A percentile compares a stretch with the other conserved stretches of the same genome.
phyloP scores from a whole-genome alignment of 2,888 invertebrate genomes.

The Ryuthela nishihirai region DNA sequence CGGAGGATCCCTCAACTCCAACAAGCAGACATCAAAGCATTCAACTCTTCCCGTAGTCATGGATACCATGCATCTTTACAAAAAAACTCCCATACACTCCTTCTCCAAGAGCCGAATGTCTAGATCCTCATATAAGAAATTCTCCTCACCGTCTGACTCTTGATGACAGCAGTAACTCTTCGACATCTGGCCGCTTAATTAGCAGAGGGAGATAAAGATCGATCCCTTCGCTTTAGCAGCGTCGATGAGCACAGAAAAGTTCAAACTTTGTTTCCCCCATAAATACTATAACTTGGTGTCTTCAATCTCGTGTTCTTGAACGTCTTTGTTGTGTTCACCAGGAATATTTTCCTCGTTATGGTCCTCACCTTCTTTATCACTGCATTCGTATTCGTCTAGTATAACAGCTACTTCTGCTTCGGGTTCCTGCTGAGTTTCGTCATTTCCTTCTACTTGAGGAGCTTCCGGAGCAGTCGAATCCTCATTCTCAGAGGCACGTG shows the following conservation, averaged over 20 bases:
- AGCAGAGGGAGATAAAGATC: constrained; percentile 13
- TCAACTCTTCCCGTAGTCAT: too few species aligned
- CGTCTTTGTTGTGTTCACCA: constrained; percentile 1
- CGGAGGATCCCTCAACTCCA: too few species aligned
- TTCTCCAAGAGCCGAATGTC: too few species aligned
- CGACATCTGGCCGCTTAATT: constrained; percentile 15
- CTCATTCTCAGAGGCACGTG: constrained; percentile 4
- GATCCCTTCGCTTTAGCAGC: constrained; percentile 15
- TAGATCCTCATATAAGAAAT: too few species aligned
- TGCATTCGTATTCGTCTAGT: neutral
- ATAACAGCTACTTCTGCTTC: constrained; percentile 4
- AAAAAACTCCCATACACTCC: too few species aligned
- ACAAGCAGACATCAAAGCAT: too few species aligned
- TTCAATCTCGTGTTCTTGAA: constrained; percentile 24
- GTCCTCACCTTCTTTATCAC: neutral
- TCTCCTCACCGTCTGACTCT: too few species aligned
- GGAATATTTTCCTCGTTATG: neutral
- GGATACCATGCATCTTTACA: too few species aligned
- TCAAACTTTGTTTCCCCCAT: constrained; percentile 13
- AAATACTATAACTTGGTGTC: constrained; percentile 38
- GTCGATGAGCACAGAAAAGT: constrained; percentile 17
- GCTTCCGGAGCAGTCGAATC: constrained; percentile 12
- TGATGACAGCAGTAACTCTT: too few species aligned
- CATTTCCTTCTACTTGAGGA: constrained; percentile 8
- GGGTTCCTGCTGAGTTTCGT: constrained; percentile 9